Percentiles rank a stretch among this genome's conserved stretches.
Conservation (phyloP, 2,113 vertebrate genomes). For the Platycercus adscitus region DNA sequence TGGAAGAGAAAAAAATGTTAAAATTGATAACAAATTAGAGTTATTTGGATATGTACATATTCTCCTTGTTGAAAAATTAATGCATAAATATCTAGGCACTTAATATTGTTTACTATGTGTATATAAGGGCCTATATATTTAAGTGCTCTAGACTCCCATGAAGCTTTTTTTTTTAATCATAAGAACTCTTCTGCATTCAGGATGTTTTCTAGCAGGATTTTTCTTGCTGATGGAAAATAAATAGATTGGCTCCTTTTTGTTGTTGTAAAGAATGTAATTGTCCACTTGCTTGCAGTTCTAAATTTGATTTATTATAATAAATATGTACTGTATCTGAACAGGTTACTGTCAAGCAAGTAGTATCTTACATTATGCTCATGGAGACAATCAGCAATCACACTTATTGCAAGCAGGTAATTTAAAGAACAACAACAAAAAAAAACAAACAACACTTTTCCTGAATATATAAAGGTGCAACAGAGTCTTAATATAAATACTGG, state of each 20-base stretch:
- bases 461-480: background rate
- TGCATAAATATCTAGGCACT: background rate
- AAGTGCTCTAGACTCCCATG: background rate
- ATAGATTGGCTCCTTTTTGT: background rate
- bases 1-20: background rate
- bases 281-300: background rate
- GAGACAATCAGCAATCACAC: constrained; percentile 78
- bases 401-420: constrained; percentile 79
- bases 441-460: background rate
- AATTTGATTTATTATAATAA: background rate
- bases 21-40: background rate
- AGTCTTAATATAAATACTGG: constrained; percentile 41
- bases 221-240: background rate
- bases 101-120: background rate
- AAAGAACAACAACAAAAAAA: background rate
- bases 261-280: background rate
- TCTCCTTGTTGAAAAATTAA: background rate
- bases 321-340: constrained; percentile 67
- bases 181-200: background rate
- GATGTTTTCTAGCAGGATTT: background rate
- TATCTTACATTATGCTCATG: constrained; percentile 77
- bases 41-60: background rate
- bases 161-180: background rate
- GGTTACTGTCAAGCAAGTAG: constrained; percentile 79
- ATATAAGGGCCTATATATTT: background rate